These are phyloP conservation scores for Macrobrachium nipponense DNA, from an alignment of 1,140 invertebrate genomes.

Conservation along the genomic window DNA sequence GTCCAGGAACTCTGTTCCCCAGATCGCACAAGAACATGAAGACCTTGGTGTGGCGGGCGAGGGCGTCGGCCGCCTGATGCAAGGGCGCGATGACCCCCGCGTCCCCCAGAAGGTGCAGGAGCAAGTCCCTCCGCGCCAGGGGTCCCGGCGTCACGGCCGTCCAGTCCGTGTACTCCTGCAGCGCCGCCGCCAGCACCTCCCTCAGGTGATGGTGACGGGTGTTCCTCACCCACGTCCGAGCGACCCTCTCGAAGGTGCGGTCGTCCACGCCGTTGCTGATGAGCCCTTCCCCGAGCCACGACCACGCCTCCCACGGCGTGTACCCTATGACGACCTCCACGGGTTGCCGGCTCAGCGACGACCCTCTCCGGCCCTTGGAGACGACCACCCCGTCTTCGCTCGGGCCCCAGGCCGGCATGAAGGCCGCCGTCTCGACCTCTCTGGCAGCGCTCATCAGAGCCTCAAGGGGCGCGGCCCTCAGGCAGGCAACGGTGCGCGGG, in stretches of 20 bases:
- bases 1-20: conserved; percentile 4
- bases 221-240: conserved; percentile 64
- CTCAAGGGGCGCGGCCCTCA: conserved; percentile 81
- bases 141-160: conserved; percentile 65
- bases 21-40: conserved; percentile 56
- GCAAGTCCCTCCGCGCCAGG: conserved; percentile 67
- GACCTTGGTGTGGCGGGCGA: conserved; percentile 42
- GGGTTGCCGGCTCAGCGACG: conserved; percentile 85
- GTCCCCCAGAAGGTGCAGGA: conserved; percentile 60
- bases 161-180: conserved; percentile 77
- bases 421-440: conserved; percentile 84
- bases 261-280: conserved; percentile 59
- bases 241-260: conserved; percentile 53
- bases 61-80: conserved; percentile 56
- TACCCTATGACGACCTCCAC: conserved; percentile 75
- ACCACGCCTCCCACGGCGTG: conserved; percentile 62
- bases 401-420: conserved; percentile 85
- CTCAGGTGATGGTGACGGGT: conserved; percentile 67
- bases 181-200: conserved; percentile 75
- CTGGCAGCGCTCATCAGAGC: conserved; percentile 78
- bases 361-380: conserved; percentile 17
- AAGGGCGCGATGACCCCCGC: conserved; percentile 57
- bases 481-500: conserved; percentile 73
- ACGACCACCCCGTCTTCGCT: conserved; percentile 89
- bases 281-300: conserved; percentile 61